phyloP scores from a whole-genome alignment of 2,797 vertebrate species.

The Nannoperca australis region DNA sequence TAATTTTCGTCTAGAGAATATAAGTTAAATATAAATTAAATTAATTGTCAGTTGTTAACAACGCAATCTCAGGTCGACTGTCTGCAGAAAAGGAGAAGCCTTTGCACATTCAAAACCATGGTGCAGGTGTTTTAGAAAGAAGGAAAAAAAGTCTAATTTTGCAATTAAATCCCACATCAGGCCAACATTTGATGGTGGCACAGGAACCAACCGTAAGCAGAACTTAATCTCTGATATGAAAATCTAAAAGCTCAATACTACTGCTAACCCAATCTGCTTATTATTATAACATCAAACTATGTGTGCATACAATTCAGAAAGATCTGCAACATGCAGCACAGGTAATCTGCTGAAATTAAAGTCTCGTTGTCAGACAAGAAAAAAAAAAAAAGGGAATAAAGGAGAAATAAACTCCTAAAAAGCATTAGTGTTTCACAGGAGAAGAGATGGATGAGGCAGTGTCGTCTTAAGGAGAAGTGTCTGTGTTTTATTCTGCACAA shows the following conservation, averaged over 20 bases:
- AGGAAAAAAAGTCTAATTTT: conserved; percentile 48
- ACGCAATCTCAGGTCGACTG: conserved; percentile 42
- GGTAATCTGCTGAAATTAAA: conserved; percentile 41
- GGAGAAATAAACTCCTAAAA: conserved; percentile 46
- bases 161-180: conserved; percentile 46
- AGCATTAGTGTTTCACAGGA: conserved; percentile 40
- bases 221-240: conserved; percentile 31
- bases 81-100: conserved; percentile 34
- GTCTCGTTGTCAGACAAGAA: conserved; percentile 46
- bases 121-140: conserved; percentile 15
- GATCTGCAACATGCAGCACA: conserved; percentile 64
- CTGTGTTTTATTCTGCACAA: conserved; percentile 7
- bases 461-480: background rate
- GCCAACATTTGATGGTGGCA: conserved; percentile 14
- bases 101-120: conserved; percentile 35
- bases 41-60: conserved; percentile 47
- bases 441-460: conserved; percentile 29
- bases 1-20: conserved; percentile 49
- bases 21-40: conserved; percentile 74
- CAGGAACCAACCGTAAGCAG: background rate
- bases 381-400: conserved; percentile 19
- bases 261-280: conserved; percentile 39
- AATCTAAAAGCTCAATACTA: conserved; percentile 41
- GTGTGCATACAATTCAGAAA: conserved; percentile 47
- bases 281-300: conserved; percentile 44